Base-by-base conservation (phyloP, 2,888 invertebrate genomes). In the Uropetala carovei region DNA sequence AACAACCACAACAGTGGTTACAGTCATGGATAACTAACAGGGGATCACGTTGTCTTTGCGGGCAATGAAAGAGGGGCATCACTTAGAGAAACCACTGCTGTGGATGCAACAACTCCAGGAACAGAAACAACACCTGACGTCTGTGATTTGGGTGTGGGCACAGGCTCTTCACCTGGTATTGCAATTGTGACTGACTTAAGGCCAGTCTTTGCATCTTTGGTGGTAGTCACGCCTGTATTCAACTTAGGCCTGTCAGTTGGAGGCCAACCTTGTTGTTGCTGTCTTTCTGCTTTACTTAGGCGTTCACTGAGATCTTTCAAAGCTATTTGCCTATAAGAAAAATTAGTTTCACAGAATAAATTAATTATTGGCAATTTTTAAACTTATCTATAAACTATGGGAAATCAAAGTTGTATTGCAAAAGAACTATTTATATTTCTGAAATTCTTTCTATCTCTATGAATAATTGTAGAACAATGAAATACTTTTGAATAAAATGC, bases 301-400 rank as follows among this genome's bases (percentile, higher is more conserved):
- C 99, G 96, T 95, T 99, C 99, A 95, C 98, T 99, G 93, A 99
- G 95, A 4, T 99, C 99, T 95, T 99, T 99, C 93, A 99, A 95
- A 60, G 99, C 99, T 94, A 99, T 98, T 98, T 99, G 98, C 94
- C 99, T 99, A 95, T 9, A 96, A 96, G 92, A 93, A 89, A 93
- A 93, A 93, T 93, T 56, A 92, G 58, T 43, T 43, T 43, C 43
- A 43, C 43, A 1, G 5, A 43, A 43, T 43, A 3, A 43, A 43
- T 43, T 43, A 43, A 43, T 43, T 43, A 43, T 43, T 43, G 5
- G 43, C 43, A 43, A 43, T 43, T 43, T 43, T 43, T 43, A 43
- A 43, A 43, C 3, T 43, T 43, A 5, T 43, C 5, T 43, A 43
- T 43, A 1, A 43, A 43, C 43, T 43, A 1, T 5, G 5, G 43